These are phyloP conservation scores for Iphiclides podalirius DNA, from an alignment of 2,888 invertebrate genomes.

Conservation along the genomic window DNA sequence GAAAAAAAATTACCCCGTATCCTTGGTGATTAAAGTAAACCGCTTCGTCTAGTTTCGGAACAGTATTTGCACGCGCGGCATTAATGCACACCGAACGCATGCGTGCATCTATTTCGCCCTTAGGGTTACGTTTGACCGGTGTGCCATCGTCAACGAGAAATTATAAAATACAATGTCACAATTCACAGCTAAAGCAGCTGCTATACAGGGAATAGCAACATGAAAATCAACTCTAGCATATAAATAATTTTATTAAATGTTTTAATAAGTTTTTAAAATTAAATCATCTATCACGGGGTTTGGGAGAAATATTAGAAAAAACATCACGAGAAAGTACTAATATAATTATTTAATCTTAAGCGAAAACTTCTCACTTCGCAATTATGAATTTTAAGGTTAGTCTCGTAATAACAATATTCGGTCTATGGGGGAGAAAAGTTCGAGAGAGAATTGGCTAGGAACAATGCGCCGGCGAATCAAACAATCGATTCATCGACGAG, in stretches of 20 bases:
- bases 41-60: conserved; percentile 64
- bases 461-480: conserved; percentile 66
- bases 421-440: too few relatives aligned
- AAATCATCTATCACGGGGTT: too few relatives aligned
- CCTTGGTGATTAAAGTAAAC: conserved; percentile 65
- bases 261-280: too few relatives aligned
- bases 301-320: too few relatives aligned
- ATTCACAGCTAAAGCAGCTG: not conserved
- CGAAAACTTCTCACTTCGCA: too few relatives aligned
- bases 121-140: conserved; percentile 1
- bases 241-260: too few relatives aligned
- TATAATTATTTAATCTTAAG: too few relatives aligned
- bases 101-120: conserved; percentile 35
- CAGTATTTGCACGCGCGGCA: conserved; percentile 59
- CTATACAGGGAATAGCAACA: too few relatives aligned
- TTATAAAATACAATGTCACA: not conserved
- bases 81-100: conserved; percentile 53
- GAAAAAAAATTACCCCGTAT: conserved; percentile 61
- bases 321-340: too few relatives aligned
- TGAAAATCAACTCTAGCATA: too few relatives aligned
- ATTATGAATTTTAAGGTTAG: too few relatives aligned
- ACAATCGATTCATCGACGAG: conserved; percentile 67
- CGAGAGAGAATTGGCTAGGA: conserved; percentile 51
- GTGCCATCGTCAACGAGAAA: not conserved
- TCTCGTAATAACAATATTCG: too few relatives aligned